Base-by-base conservation (phyloP, 2,797 vertebrate species). In the Coccyzus lansbergi region DNA sequence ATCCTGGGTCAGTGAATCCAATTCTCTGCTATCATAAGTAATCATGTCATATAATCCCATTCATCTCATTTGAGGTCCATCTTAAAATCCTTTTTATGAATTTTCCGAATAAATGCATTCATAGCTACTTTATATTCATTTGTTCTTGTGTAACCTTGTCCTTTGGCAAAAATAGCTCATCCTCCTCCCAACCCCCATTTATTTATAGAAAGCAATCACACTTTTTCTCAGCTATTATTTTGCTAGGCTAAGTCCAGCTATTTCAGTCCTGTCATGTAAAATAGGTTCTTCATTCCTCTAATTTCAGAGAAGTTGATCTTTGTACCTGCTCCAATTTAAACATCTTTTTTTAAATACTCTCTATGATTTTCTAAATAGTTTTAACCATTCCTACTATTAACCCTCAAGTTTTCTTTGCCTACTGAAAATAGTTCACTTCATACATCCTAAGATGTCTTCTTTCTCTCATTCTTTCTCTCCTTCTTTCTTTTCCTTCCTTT, bases 31-130 rank as follows among this genome's bases (percentile, higher is more conserved):
- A 96, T 96, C 94, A 59, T 91, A 96, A 94, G 81, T 94, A 96
- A 96, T 96, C 95, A 96, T 91, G 84, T 94, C 91, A 85, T 94
- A 87, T 93, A 96, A 96, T 96, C 89, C 86, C 87, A 93, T 92
- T 95, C 94, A 95, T 95, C 89, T 94, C 71, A 80, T 96, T 84
- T 94, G 78, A 94, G 86, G 71, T 94, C 71, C 79, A 75, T 91
- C 84, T 87, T 93, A 94, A 96, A 96, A 75, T 76, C 68, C 16
- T 93, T 92, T 93, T 91, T 91, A 96, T 93, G 95, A 95, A 96
- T 96, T 77, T 96, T 36, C 24, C 44, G 86, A 95, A 91, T 85
- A 88, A 87, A 91, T 74, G 72, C 89, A 94, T 85, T 91, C 89
- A 44, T n/a, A 85, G 79, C 82, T 92, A 92, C 86, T 91, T 96